Evolutionary conservation across 2,797 vertebrate genomes (phyloP), one percentile per base, ranked within the genome.

Genomic region (Mus caroli): DNA sequence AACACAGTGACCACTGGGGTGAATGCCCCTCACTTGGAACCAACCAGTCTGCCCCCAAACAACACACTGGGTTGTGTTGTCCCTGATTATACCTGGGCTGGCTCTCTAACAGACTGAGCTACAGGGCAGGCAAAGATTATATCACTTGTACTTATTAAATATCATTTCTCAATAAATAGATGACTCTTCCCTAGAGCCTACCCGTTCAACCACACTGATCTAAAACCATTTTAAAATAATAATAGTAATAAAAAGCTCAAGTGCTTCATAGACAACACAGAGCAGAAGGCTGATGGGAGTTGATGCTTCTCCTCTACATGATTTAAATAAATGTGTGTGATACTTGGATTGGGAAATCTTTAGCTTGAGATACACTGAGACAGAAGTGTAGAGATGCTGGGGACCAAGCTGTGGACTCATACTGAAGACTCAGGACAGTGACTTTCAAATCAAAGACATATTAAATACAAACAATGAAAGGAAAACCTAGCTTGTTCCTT

Each of bases 391-490:
- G 56, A 76, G 76, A 3, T 17, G 46, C 34, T 15, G 58, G 54
- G 54, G 7, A 26, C 17, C 11, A 8, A 58, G 11, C 1, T 12
- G 64, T 9, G 7, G 58, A 92, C 6, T 67, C 78, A 31, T 14
- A 50, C 8, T 19, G 3, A 34, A 69, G 85, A 86, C 11, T 67
- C n/a, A 5, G 9, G 7, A 31, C 24, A 26, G 40, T 4, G 3
- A 17, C 58, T 85, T 96, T 80, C 67, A 75, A 92, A 87, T 40
- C 64, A 24, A 90, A 69, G 40, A 46, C 87, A 82, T 43, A 82
- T 22, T 31, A 73, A 87, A 85, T 0, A 56, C 20, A 52, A 17
- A 73, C n/a, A 20, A 31, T 14, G n/a, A 17, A 67, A 46, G 34
- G 43, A 87, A 91, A 31, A 56, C 9, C 37, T 67, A 40, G 37